Conservation (phyloP, 2,888 invertebrate genomes). For the Norana najaformis region DNA sequence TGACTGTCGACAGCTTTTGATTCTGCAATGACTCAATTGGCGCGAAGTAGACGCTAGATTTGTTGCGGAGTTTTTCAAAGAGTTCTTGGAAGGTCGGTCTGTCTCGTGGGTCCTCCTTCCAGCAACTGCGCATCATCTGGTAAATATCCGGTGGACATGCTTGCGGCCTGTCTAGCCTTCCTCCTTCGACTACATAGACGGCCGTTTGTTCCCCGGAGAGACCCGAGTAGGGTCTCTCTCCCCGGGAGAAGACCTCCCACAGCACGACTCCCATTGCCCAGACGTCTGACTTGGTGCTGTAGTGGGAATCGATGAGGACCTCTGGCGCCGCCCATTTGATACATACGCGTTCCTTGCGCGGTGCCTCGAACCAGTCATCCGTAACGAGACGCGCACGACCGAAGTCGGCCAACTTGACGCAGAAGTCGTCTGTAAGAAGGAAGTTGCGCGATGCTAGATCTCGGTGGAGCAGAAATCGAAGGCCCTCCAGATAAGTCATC, state of each 20-base stretch:
- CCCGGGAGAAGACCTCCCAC: conserved; percentile 47
- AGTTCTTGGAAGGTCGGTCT: conserved; percentile 44
- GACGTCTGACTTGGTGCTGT: conserved; percentile 47
- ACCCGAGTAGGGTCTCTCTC: conserved; percentile 43
- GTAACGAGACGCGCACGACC: conserved; percentile 44
- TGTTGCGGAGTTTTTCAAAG: conserved; percentile 44
- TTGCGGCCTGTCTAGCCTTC: conserved; percentile 44
- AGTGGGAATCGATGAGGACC: conserved; percentile 44
- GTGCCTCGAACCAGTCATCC: conserved; percentile 46
- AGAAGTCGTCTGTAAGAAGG: conserved; percentile 43
- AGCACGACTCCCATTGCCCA: conserved; percentile 47
- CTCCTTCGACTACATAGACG: conserved; percentile 45
- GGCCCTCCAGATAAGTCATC: conserved; percentile 44
- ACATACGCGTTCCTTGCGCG: conserved; percentile 41
- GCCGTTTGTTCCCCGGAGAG: conserved; percentile 44
- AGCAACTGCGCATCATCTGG: conserved; percentile 45
- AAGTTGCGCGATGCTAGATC: conserved; percentile 46
- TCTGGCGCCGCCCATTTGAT: conserved; percentile 48
- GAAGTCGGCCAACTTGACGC: conserved; percentile 47
- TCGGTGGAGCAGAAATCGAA: conserved; percentile 44
- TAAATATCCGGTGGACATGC: conserved; percentile 44
- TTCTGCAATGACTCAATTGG: not conserved
- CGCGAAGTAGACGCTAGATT: conserved; percentile 45
- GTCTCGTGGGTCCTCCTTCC: conserved; percentile 41
- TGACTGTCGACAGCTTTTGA: not conserved